Percentiles rank a stretch among this genome's conserved stretches.
Evolutionary conservation across 2,888 invertebrate genomes (phyloP).

Genomic region (Drosophila flavopinicola): DNA sequence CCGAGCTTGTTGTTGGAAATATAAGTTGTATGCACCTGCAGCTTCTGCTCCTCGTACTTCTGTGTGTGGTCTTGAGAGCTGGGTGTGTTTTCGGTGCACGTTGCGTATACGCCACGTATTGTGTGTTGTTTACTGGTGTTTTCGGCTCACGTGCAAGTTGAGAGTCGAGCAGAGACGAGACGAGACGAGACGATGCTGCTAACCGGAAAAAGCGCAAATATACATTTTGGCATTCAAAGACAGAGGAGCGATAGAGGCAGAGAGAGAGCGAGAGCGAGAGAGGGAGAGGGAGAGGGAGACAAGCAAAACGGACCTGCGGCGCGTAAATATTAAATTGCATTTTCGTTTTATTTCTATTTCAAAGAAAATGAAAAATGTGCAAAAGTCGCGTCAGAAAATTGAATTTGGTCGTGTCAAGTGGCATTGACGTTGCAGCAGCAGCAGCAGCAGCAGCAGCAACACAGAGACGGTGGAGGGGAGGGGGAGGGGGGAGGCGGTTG

Average conservation of each 20-base stretch:
- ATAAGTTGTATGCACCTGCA: too few species aligned
- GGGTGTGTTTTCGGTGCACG: neutral
- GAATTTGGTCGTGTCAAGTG: constrained; percentile 71
- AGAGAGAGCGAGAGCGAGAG: neutral
- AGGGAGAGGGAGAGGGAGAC: neutral
- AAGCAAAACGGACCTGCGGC: constrained; percentile 38
- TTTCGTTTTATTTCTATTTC: constrained; percentile 57
- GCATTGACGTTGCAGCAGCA: constrained; percentile 60
- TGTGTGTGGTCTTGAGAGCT: too few species aligned
- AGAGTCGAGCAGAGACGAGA: too few species aligned
- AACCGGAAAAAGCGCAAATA: constrained; percentile 20
- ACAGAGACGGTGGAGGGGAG: too few species aligned
- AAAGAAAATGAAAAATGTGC: constrained; percentile 53
- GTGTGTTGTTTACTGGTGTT: constrained; percentile 14
- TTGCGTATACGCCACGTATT: constrained; percentile 47
- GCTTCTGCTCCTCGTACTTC: neutral
- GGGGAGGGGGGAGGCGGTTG: neutral
- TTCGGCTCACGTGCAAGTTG: constrained; percentile 28
- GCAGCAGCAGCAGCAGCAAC: constrained; percentile 14
- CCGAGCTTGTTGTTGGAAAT: too few species aligned
- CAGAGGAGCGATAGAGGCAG: neutral
- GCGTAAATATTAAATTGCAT: constrained; percentile 74
- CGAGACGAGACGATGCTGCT: too few species aligned
- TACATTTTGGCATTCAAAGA: constrained; percentile 27
- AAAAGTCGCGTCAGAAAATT: constrained; percentile 65